Evolutionary conservation across 2,113 vertebrate species (phyloP).

Genomic region (Ochotona curzoniae): DNA sequence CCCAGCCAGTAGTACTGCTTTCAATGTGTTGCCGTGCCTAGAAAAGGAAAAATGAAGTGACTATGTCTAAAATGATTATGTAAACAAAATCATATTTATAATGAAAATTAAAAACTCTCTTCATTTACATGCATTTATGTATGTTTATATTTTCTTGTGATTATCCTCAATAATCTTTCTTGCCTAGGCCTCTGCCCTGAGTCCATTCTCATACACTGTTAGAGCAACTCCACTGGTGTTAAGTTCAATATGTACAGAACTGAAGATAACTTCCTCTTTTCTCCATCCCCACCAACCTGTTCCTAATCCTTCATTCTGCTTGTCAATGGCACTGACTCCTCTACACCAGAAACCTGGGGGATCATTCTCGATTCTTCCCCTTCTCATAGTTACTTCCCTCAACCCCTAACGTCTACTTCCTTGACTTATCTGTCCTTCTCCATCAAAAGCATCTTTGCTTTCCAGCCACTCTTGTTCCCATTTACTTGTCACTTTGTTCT

Average conservation of each 20-base stretch:
- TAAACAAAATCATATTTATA: background rate
- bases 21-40: constrained; percentile 85
- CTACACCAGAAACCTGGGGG: background rate
- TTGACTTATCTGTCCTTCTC: background rate
- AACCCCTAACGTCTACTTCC: background rate
- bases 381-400: background rate
- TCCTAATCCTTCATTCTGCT: background rate
- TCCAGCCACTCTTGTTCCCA: background rate
- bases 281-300: background rate
- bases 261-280: background rate
- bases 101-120: background rate
- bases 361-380: background rate
- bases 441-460: too few species aligned
- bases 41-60: constrained; percentile 52
- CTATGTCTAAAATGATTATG: background rate
- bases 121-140: background rate
- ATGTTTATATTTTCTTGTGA: background rate
- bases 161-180: background rate
- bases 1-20: constrained; percentile 93
- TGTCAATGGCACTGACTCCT: background rate
- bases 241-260: background rate
- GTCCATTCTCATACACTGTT: background rate
- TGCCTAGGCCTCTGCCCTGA: background rate
- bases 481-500: background rate
- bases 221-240: background rate